Evolutionary conservation across 2,797 vertebrate species (phyloP).

Genomic region (Xyrichtys novacula): DNA sequence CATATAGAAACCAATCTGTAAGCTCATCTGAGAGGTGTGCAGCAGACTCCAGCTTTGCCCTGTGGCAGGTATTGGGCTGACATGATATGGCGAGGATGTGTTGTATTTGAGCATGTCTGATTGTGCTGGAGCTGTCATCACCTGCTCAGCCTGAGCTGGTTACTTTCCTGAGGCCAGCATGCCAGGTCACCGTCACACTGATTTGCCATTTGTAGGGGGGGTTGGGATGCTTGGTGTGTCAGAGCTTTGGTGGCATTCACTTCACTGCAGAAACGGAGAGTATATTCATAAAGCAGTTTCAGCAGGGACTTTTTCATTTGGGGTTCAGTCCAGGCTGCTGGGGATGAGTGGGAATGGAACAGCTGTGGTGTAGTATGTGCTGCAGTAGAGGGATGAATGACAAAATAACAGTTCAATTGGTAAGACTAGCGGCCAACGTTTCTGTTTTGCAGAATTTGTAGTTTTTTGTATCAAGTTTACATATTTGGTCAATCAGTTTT

Average conservation of each 20-base stretch:
- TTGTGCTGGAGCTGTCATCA: slow-evolving; percentile 66
- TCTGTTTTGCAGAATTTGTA: too few species aligned
- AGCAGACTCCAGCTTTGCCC: slow-evolving; percentile 53
- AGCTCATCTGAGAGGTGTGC: slow-evolving; percentile 60
- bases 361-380: slow-evolving; percentile 2
- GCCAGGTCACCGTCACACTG: slow-evolving; percentile 64
- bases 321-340: neutral
- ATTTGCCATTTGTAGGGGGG: slow-evolving; percentile 26
- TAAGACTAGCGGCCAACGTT: too few species aligned
- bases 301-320: slow-evolving; percentile 10
- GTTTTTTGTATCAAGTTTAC: too few species aligned
- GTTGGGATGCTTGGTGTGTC: slow-evolving; percentile 9
- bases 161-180: slow-evolving; percentile 48
- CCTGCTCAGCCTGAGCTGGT: slow-evolving; percentile 60
- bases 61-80: slow-evolving; percentile 61
- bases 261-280: neutral
- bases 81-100: slow-evolving; percentile 65
- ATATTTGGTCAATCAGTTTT: too few species aligned
- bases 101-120: slow-evolving; percentile 69
- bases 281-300: neutral
- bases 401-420: too few species aligned
- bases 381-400: neutral
- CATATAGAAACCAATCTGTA: slow-evolving; percentile 68
- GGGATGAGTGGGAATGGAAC: neutral
- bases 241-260: neutral